Evolutionary conservation across 1,140 invertebrate genomes (phyloP).

Genomic region (Epicauta chinensis): DNA sequence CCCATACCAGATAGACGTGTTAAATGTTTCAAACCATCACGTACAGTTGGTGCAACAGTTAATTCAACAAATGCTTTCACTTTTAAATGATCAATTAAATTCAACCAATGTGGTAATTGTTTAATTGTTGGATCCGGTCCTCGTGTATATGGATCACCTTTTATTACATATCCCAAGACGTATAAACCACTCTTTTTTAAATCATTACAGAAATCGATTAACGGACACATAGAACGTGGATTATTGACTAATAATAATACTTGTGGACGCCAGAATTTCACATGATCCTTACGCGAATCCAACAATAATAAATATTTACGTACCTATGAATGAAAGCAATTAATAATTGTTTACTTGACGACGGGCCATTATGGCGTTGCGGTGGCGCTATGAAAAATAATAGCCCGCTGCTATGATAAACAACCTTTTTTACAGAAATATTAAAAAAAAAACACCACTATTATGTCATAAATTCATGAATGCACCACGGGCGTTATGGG

Average conservation of each 20-base stretch:
- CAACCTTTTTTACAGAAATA: too few relatives aligned
- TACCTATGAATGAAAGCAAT: conserved; percentile 41
- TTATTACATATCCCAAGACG: conserved; percentile 87
- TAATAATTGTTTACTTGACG: too few relatives aligned
- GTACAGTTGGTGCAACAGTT: conserved; percentile 76
- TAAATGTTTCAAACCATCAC: conserved; percentile 88
- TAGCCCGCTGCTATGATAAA: too few relatives aligned
- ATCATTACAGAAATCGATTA: conserved; percentile 98
- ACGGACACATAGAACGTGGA: conserved; percentile 79
- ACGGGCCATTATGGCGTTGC: too few relatives aligned
- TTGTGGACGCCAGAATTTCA: conserved; percentile 99
- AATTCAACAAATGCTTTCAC: conserved; percentile 97
- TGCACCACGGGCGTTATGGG: too few relatives aligned
- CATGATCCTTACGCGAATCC: conserved; percentile 94
- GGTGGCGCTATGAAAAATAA: too few relatives aligned
- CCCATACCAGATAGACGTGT: conserved; percentile 90
- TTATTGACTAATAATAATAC: conserved; percentile 89
- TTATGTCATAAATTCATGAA: too few relatives aligned
- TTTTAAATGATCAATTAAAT: conserved; percentile 43
- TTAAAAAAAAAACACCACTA: too few relatives aligned
- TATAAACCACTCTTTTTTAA: conserved; percentile 97
- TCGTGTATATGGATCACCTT: conserved; percentile 51
- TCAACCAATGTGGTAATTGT: conserved; percentile 81
- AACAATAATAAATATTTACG: conserved; percentile 94
- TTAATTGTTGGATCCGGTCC: conserved; percentile 64